These are phyloP conservation scores for Antechinus stuartii DNA, from an alignment of 2,113 vertebrate species.

Conservation along the genomic window DNA sequence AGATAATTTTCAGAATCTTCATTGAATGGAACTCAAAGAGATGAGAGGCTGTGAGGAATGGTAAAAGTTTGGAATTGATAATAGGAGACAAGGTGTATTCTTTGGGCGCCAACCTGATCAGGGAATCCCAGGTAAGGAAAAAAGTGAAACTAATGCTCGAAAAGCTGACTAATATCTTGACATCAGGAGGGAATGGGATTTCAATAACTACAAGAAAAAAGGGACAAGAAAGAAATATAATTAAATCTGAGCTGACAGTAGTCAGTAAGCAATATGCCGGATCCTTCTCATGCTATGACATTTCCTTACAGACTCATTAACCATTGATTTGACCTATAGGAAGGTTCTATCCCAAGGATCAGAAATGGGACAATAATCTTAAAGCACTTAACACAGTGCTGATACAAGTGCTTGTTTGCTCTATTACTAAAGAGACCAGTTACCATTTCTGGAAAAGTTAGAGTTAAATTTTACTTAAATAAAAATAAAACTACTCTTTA, in stretches of 20 bases:
- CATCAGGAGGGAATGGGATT: background rate
- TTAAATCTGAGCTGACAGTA: background rate
- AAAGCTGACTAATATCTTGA: background rate
- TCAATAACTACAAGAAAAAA: background rate
- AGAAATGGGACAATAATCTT: background rate
- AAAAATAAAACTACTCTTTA: background rate
- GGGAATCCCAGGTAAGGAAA: background rate
- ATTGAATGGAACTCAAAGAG: too few relatives aligned
- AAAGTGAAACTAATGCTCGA: background rate
- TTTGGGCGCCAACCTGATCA: background rate
- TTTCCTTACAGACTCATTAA: too few relatives aligned
- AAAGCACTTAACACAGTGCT: background rate
- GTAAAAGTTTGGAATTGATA: background rate
- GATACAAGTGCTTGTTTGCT: background rate
- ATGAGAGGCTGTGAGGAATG: too few relatives aligned
- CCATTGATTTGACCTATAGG: too few relatives aligned
- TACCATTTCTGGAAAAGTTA: background rate
- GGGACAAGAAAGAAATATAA: background rate
- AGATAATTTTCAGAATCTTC: too few relatives aligned
- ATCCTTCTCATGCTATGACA: background rate
- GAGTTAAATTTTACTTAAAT: slow-evolving; percentile 10
- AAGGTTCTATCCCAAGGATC: too few relatives aligned
- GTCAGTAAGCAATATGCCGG: background rate
- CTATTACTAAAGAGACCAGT: background rate
- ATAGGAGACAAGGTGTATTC: background rate